Percentiles rank a stretch among this genome's conserved stretches.
These are phyloP conservation scores for Ceratina japonica DNA, from an alignment of 1,140 invertebrate genomes.

Conservation along the genomic window DNA sequence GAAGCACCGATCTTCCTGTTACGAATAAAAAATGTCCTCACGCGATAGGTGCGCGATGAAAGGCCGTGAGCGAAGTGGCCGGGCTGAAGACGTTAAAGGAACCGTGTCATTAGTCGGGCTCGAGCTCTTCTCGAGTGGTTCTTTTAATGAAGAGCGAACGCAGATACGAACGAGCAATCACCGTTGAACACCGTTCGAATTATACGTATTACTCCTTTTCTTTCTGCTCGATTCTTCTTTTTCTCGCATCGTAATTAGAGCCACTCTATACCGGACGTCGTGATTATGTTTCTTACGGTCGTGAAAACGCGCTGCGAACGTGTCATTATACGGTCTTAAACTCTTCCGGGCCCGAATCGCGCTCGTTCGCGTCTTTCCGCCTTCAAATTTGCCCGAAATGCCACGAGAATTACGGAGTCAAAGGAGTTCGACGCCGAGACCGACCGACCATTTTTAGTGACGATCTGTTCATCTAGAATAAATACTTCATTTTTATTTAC, in stretches of 20 bases:
- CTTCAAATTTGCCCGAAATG: conserved; percentile 8
- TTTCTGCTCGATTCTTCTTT: background rate
- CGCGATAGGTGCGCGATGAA: conserved; percentile 29
- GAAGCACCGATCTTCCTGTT: too few species aligned
- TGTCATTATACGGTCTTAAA: conserved; percentile 36
- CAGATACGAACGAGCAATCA: conserved; percentile 43
- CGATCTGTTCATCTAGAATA: conserved; percentile 8
- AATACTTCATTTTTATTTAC: too few species aligned
- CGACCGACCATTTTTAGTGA: background rate
- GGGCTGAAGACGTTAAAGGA: conserved; percentile 59
- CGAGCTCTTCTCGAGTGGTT: conserved; percentile 51
- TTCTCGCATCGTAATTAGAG: conserved; percentile 44
- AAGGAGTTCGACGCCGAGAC: background rate
- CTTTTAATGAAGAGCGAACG: conserved; percentile 62
- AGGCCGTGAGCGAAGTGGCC: conserved; percentile 35
- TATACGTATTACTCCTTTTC: conserved; percentile 36
- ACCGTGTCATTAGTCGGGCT: conserved; percentile 52
- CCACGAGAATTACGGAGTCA: conserved; percentile 1
- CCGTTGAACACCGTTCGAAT: conserved; percentile 18
- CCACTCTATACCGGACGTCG: conserved; percentile 26
- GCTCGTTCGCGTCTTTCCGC: background rate
- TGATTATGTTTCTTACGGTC: conserved; percentile 1
- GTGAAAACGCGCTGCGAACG: conserved; percentile 29
- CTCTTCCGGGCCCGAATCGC: conserved; percentile 18
- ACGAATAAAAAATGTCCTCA: background rate